Percentiles rank a stretch among this genome's conserved stretches.
Conservation (phyloP, 1,140 invertebrate genomes). For the Aphelenchoides fujianensis region DNA sequence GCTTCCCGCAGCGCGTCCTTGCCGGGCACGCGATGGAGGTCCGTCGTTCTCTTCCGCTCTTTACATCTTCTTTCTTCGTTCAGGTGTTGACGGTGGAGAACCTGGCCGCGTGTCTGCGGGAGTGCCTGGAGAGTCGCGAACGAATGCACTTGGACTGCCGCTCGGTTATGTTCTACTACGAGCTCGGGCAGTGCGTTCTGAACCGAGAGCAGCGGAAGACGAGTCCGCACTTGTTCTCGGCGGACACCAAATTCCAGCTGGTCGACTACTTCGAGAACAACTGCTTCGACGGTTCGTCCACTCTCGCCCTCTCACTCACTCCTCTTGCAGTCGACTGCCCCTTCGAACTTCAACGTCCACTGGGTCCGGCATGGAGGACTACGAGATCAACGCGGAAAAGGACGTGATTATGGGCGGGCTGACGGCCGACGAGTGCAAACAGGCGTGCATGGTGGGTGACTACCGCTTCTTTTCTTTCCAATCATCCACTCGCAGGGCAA, state of each 20-base stretch:
- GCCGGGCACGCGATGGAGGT: slow-evolving; percentile 56
- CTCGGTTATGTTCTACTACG: slow-evolving; percentile 59
- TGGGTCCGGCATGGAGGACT: slow-evolving; percentile 56
- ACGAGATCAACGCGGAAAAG: slow-evolving; percentile 43
- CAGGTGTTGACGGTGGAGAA: slow-evolving; percentile 43
- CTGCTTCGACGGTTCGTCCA: slow-evolving; percentile 59
- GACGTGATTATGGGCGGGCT: slow-evolving; percentile 53
- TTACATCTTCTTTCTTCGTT: slow-evolving; percentile 15
- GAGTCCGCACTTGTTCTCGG: slow-evolving; percentile 38
- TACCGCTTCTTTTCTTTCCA: background rate
- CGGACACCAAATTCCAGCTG: slow-evolving; percentile 42
- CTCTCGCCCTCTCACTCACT: too few species aligned
- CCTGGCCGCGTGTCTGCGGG: slow-evolving; percentile 48
- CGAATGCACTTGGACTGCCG: slow-evolving; percentile 49
- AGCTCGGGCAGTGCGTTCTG: slow-evolving; percentile 56
- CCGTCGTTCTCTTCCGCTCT: slow-evolving; percentile 11
- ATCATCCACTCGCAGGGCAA: slow-evolving; percentile 49
- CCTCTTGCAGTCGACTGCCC: slow-evolving; percentile 49
- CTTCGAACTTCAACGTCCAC: slow-evolving; percentile 37
- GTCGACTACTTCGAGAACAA: slow-evolving; percentile 62
- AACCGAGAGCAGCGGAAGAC: slow-evolving; percentile 48
- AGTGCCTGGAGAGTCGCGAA: slow-evolving; percentile 50
- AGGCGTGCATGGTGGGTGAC: slow-evolving; percentile 41
- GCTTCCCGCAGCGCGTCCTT: slow-evolving; percentile 54
- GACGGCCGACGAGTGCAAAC: slow-evolving; percentile 50